Evolutionary conservation across 2,888 invertebrate genomes (phyloP), one percentile per base, ranked within the genome.

Genomic region (Sturmia bella): DNA sequence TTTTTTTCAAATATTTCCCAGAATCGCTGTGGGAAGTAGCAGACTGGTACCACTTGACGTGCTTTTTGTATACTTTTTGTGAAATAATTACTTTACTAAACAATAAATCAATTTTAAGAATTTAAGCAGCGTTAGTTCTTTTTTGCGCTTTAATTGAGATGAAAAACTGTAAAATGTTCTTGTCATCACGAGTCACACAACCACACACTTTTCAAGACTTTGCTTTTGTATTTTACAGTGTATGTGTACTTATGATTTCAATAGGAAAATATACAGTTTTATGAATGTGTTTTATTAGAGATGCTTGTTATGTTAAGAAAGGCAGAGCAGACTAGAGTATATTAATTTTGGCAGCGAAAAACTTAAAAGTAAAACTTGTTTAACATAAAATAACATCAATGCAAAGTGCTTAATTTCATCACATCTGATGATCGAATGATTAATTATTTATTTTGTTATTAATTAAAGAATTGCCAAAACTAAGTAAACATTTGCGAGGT

Each of bases 91-190:
- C 50, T 61, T 17, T 61, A 17, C 2, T 27, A 17, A 72, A 43
- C 32, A 52, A 54, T 73, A 52, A 73, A 41, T 61, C 39, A 61
- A 43, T 43, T 63, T 72, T 7, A 54, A 43, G 32, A 73, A 63
- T 52, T 61, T 56, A 61, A 61, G 37, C 50, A 61, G 50, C 27
- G 3, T 27, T 32, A 32, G 32, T 32, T 32, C 9, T 48, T 64
- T 39, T 59, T 39, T 59, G 48, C 24, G 15, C 37, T 59, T 59
- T 59, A 24, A 70, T n/a, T 69, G 43, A 50, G 17, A 1, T 48
- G 32, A 17, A 13, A 15, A 63, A 61, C 41, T 32, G 61, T 73
- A 41, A 59, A 27, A 43, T 48, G 4, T 39, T 50, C 15, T 12
- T 48, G 15, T 41, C 5, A 59, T 39, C 39, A 70, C 21, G 39